A percentile compares a stretch with the other conserved stretches of the same genome.
phyloP scores from a whole-genome alignment of 2,113 vertebrate genomes.

The Mobula birostris region DNA sequence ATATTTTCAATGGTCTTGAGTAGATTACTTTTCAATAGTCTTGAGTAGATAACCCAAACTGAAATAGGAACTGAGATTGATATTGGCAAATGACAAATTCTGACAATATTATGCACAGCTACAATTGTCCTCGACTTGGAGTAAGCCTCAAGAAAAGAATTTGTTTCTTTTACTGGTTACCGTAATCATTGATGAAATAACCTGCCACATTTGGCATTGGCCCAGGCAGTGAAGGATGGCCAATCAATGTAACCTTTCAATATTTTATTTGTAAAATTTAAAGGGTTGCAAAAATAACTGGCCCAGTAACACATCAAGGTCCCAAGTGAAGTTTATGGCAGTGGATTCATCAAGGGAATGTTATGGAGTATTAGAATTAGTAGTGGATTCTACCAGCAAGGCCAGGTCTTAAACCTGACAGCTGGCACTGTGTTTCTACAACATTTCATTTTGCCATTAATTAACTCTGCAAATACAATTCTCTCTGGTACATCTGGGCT shows the following conservation, averaged over 20 bases:
- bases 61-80: neutral
- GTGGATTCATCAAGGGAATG: neutral
- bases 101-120: neutral
- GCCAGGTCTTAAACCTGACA: neutral
- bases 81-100: neutral
- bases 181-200: neutral
- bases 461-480: neutral
- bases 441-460: slow-evolving; percentile 9
- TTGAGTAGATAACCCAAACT: neutral
- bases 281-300: neutral
- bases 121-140: too few species aligned
- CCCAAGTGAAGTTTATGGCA: neutral
- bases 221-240: neutral
- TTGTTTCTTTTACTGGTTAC: neutral
- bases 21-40: neutral
- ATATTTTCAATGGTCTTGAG: neutral
- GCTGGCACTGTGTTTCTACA: neutral
- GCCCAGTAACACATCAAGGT: neutral
- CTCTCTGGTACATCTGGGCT: neutral
- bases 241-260: neutral
- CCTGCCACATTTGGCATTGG: neutral
- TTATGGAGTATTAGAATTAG: neutral
- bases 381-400: neutral
- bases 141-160: neutral
- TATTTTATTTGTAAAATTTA: neutral